phyloP scores from a whole-genome alignment of 2,113 vertebrate genomes.

The Polyodon spathula region DNA sequence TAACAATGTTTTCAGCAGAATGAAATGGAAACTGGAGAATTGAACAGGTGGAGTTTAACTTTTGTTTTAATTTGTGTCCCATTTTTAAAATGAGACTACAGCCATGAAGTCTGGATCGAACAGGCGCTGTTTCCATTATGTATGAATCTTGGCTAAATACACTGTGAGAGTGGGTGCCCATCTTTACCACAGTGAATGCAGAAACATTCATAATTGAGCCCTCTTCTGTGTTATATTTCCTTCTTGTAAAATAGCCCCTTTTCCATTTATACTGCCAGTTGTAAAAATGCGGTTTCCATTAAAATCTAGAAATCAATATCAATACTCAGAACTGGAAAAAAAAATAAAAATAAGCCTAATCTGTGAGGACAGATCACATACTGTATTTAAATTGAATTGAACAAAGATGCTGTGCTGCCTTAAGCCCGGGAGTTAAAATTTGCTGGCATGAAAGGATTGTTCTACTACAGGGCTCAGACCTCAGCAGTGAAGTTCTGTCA shows the following conservation, averaged over 20 bases:
- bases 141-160: not conserved
- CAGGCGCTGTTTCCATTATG: not conserved
- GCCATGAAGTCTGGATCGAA: not conserved
- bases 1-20: not conserved
- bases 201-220: not conserved
- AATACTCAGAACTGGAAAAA: not conserved
- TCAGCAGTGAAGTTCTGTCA: no score
- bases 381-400: no score
- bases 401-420: no score
- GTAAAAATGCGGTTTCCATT: constrained; percentile 1
- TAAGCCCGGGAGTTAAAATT: no score
- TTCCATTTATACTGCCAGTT: not conserved
- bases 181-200: not conserved
- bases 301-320: not conserved
- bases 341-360: not conserved
- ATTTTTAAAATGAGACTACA: not conserved
- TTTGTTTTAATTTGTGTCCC: not conserved
- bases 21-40: not conserved
- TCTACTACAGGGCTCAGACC: no score
- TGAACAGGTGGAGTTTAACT: constrained; percentile 1
- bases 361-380: not conserved
- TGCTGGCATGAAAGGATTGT: no score
- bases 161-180: not conserved
- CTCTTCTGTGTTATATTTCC: not conserved
- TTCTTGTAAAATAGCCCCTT: not conserved